Evolutionary conservation across 2,797 vertebrate genomes (phyloP), one percentile per base, ranked within the genome.

Genomic region (Acipenser ruthenus): DNA sequence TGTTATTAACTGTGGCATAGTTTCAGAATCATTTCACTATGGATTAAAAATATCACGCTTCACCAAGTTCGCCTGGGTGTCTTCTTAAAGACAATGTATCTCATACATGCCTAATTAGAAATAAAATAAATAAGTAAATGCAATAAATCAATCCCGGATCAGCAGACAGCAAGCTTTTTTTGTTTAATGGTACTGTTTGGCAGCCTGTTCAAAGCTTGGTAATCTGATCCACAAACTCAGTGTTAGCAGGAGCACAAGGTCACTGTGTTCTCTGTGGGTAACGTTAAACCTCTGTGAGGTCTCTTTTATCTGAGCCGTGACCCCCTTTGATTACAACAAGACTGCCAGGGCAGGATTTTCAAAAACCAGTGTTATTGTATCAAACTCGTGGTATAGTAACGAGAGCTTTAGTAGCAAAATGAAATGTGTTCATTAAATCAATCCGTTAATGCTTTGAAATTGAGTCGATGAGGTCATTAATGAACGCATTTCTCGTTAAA

Each of bases 201-300:
- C 60, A 62, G 60, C 18, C 18, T 62, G 60, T 62, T 62, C 60
- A 62, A 62, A 62, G 60, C 12, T 10, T 6, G 7, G 62, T 48
- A 64, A 68, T 49, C n/a, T 49, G 53, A 68, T 68, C 55, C 63
- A 56, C 48, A 63, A 68, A 68, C 55, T 58, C 56, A 64, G 63
- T 64, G 67, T 68, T 68, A 58, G 51, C 52, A 23, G 37, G 52
- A 64, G 52, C 62, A 49, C n/a, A 59, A 59, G 62, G 67, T 58
- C 67, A 64, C n/a, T 18, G 10, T 63, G 62, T 50, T 55, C 47
- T 7, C 5, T 56, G 67, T 8, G 51, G 8, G n/a, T 68, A 59
- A 68, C 49, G 49, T 62, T 68, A 68, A 64, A 68, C 47, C 62
- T 12, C 48, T 63, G 51, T 50, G 67, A 58, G 67, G 67, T 59